Base-by-base conservation (phyloP, 2,888 invertebrate species). In the Drosophila infuscata region DNA sequence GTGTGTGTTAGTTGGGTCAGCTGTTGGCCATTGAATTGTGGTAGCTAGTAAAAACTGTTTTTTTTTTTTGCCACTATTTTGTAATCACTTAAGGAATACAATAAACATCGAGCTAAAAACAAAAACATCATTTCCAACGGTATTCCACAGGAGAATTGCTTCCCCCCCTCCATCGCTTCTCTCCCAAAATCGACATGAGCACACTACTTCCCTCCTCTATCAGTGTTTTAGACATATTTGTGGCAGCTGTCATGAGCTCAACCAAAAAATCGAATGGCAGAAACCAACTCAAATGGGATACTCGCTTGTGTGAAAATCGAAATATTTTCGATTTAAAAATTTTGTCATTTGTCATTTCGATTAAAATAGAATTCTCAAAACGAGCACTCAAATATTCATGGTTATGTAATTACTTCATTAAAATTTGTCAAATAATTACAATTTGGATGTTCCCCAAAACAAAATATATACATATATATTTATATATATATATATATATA, bases 211-310 rank as follows among this genome's bases (percentile, higher is more conserved):
- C 25, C 46, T n/a, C n/a, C 25, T 15, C 17, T 33, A 15, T 30
- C 36, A 15, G 8, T 43, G 25, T 4, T 43, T 52, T 67, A 77
- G 81, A 79, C 63, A 81, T 64, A 29, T 76, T 53, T 64, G 35
- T 68, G 81, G 72, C 87, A 84, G 79, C 81, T 78, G 81, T 77
- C 69, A 65, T 29, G 35, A 43, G 52, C 35, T 48, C 29, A 41
- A 33, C 52, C n/a, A 41, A 51, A 51, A 15, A 58, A 20, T 36
- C 11, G 52, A 52, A 11, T 30, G 51, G 51, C 51, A 51, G 29
- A 29, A 30, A 30, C 29, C 30, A 51, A 51, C n/a, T 30, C 51
- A 51, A 30, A 30, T 51, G 48, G 25, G 15, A 49, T 25, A 17
- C 25, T 52, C n/a, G 32, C 32, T 30, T 51, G 25, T 49, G 30